Evolutionary conservation across 92 coral and sea anemone genomes (phyloP).

Genomic region (Porites rus): DNA sequence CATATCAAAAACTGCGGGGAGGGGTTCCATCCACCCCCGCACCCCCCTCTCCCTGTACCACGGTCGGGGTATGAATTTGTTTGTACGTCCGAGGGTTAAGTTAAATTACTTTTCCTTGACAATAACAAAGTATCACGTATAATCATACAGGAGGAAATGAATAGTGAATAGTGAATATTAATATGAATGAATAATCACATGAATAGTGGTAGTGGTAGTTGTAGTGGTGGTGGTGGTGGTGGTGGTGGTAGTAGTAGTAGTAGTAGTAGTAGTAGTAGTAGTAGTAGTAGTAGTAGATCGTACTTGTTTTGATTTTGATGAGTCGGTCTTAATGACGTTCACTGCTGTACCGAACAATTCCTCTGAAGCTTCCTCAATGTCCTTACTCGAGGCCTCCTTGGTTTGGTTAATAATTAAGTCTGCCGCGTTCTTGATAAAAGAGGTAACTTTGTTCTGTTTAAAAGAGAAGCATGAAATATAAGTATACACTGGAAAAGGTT

Average conservation of each 20-base stretch:
- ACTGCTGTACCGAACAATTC: conserved; percentile 10
- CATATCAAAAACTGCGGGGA: too few relatives aligned
- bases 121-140: background rate
- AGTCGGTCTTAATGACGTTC: background rate
- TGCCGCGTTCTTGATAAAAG: background rate
- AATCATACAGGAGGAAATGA: background rate
- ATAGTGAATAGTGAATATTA: background rate
- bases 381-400: background rate
- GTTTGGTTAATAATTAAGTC: background rate
- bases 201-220: background rate
- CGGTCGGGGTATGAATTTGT: too few relatives aligned
- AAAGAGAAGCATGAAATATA: background rate
- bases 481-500: too few relatives aligned
- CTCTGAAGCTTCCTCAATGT: background rate
- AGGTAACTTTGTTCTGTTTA: background rate
- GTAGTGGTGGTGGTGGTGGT: background rate
- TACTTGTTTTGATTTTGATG: too few relatives aligned
- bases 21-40: too few relatives aligned
- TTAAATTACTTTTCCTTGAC: too few relatives aligned
- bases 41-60: too few relatives aligned
- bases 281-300: too few relatives aligned
- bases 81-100: too few relatives aligned
- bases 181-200: background rate
- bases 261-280: too few relatives aligned
- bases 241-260: too few relatives aligned